These are phyloP conservation scores for Muricea muricata DNA, from an alignment of 92 coral and sea anemone species.

Conservation along the genomic window DNA sequence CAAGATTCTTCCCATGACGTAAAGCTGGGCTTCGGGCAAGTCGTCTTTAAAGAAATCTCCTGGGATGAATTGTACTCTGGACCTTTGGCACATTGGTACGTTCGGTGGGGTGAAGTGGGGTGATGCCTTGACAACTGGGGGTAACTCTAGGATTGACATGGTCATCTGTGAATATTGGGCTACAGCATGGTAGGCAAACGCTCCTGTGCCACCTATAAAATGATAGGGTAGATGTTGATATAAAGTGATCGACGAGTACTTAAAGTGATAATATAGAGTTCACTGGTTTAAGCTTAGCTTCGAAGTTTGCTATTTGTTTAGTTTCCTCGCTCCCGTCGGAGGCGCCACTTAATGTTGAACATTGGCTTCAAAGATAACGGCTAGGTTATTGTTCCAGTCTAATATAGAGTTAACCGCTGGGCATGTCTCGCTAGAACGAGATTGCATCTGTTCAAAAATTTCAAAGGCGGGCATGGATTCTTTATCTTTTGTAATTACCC, in stretches of 20 bases:
- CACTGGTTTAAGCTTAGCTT: too few relatives aligned
- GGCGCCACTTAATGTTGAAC: too few relatives aligned
- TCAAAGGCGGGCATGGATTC: too few relatives aligned
- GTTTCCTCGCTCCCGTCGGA: too few relatives aligned
- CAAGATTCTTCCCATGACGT: constrained; percentile 41
- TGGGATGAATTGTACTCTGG: constrained; percentile 41
- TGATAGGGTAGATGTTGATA: not conserved
- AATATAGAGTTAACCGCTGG: too few relatives aligned
- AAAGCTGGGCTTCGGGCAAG: constrained; percentile 50
- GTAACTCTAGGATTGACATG: constrained; percentile 48
- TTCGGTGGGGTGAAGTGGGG: constrained; percentile 46
- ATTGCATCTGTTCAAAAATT: too few relatives aligned
- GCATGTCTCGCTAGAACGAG: too few relatives aligned
- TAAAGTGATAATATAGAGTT: too few relatives aligned
- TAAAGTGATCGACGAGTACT: not conserved
- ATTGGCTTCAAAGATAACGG: too few relatives aligned
- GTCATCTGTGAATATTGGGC: constrained; percentile 54
- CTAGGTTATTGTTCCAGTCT: too few relatives aligned
- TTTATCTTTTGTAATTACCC: too few relatives aligned
- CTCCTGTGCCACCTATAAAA: constrained; percentile 50
- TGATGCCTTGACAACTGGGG: constrained; percentile 48
- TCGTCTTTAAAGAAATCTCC: constrained; percentile 57
- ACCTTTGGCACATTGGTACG: constrained; percentile 24
- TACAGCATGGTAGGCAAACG: constrained; percentile 50
- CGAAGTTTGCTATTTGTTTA: not conserved